Evolutionary conservation across 2,888 invertebrate species (phyloP), one percentile per base, ranked within the genome.

Genomic region (Drosophila melanocephala): DNA sequence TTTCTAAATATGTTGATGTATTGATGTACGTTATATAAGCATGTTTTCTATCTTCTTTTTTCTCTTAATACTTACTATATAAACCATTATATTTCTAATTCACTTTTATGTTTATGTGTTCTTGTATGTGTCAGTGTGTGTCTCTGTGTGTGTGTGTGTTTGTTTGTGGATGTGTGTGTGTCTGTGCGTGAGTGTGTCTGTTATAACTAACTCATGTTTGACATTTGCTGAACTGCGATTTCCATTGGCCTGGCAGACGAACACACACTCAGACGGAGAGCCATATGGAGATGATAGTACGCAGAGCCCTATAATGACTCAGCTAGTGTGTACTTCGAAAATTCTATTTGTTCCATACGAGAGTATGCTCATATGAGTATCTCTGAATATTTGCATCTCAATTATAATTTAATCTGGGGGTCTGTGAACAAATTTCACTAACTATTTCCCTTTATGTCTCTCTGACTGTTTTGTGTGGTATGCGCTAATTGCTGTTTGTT

Each of bases 21-120:
- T 71, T 32, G 64, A 64, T 76, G 66, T 60, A 75, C 37, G 57
- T 70, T 62, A 69, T 75, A 73, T 73, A 85, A 73, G 67, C 75
- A 79, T 65, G 58, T 67, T 51, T 26, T 63, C 30, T 33, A 52
- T 52, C 16, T 42, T 58, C 14, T 19, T 50, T 19, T 10, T 28
- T 22, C 10, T 39, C 22, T 39, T 28, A 61, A 51, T 78, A 56
- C 42, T 39, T 66, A 60, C 70, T 71, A 75, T 63, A 78, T 79
- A 79, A 78, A 61, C 75, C 58, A 63, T 59, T 71, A 57, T 51
- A 65, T 33, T 32, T 51, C 12, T 68, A 58, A 33, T 60, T 52
- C 32, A 51, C 33, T 37, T 51, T 64, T 58, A 53, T 62, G 53
- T 57, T n/a, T 37, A 4, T 56, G n/a, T 64, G 5, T 59, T 30